A percentile compares a stretch with the other conserved stretches of the same genome.
phyloP scores from a whole-genome alignment of 2,113 vertebrate species.

The Phoxinus phoxinus region DNA sequence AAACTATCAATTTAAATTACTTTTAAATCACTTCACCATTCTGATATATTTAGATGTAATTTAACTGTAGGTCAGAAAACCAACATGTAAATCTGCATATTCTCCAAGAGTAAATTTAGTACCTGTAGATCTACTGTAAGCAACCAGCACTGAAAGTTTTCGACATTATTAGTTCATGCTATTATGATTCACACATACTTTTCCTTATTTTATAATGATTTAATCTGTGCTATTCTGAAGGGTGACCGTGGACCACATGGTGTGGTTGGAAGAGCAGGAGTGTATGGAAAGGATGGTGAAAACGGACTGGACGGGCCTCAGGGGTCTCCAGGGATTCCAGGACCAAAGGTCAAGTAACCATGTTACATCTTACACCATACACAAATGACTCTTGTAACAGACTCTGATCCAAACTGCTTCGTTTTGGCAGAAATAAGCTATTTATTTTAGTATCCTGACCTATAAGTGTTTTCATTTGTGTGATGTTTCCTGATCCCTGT shows the following conservation, averaged over 20 bases:
- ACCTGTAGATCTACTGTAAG: background rate
- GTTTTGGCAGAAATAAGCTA: background rate
- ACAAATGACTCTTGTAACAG: background rate
- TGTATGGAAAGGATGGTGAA: conserved; percentile 76
- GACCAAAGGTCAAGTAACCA: conserved; percentile 73
- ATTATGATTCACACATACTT: background rate
- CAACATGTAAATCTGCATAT: background rate
- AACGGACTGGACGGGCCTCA: conserved; percentile 79
- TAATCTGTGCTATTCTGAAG: conserved; percentile 64
- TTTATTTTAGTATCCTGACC: background rate
- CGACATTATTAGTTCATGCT: background rate
- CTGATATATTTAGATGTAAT: background rate
- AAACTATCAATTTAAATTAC: background rate
- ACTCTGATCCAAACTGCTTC: background rate
- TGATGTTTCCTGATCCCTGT: background rate
- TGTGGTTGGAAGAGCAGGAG: conserved; percentile 74
- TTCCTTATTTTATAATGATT: background rate
- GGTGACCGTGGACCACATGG: conserved; percentile 79
- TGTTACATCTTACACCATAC: background rate
- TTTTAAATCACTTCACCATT: background rate
- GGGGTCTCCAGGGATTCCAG: conserved; percentile 75
- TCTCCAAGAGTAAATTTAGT: background rate
- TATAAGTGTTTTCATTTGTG: background rate
- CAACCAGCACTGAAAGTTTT: background rate
- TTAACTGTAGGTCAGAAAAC: background rate